Conservation (phyloP, 2,888 invertebrate species). For the Calameuta idolon region DNA sequence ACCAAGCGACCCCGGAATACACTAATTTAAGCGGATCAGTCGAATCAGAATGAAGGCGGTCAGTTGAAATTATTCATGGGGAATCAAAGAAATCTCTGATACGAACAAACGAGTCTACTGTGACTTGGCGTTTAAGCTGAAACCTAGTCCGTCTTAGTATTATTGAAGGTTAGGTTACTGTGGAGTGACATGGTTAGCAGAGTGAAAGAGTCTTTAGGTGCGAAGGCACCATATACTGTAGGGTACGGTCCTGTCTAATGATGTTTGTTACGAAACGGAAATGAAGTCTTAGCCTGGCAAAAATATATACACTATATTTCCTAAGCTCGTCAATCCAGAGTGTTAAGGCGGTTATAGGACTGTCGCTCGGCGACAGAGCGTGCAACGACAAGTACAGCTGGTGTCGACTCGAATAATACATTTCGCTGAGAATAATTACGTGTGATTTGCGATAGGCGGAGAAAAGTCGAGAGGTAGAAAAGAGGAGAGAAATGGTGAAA, state of each 20-base stretch:
- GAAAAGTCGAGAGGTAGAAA: not conserved
- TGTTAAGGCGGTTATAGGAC: not conserved
- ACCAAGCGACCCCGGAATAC: not conserved
- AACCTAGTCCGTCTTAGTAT: not conserved
- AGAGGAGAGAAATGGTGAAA: not conserved
- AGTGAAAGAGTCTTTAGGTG: not conserved
- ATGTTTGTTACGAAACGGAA: slow-evolving; percentile 19
- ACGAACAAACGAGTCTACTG: slow-evolving; percentile 9
- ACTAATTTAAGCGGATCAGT: not conserved
- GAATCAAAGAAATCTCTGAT: slow-evolving; percentile 42
- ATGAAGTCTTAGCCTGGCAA: slow-evolving; percentile 18
- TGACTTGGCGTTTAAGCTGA: not conserved
- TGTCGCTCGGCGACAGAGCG: slow-evolving; percentile 1
- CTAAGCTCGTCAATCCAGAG: slow-evolving; percentile 6
- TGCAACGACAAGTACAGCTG: not conserved
- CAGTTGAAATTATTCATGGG: slow-evolving; percentile 2
- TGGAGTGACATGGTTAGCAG: not conserved
- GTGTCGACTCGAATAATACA: not conserved
- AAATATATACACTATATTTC: slow-evolving; percentile 4
- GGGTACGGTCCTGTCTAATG: not conserved
- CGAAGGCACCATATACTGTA: not conserved
- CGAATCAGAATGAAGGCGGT: not conserved
- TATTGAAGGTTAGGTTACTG: not conserved
- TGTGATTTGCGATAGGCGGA: slow-evolving; percentile 11
- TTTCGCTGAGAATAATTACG: slow-evolving; percentile 26